Conservation (phyloP, 1,140 invertebrate species). For the Meloidogyne chitwoodi region DNA sequence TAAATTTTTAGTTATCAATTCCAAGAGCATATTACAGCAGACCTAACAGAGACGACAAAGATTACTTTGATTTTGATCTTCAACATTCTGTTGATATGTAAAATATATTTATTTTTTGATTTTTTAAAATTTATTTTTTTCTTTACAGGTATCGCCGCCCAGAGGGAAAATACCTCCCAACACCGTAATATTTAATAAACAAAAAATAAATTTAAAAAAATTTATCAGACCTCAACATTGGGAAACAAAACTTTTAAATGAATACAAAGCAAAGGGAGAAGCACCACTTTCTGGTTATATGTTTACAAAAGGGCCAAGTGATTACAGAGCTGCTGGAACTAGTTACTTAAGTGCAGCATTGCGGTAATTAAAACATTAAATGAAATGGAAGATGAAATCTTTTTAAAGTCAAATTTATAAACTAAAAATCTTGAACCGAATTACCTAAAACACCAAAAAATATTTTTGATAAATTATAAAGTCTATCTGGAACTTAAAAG, state of each 20-base stretch:
- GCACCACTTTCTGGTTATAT: slow-evolving; percentile 54
- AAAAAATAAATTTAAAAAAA: neutral
- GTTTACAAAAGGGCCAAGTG: slow-evolving; percentile 46
- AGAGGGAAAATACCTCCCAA: slow-evolving; percentile 15
- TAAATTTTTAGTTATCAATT: slow-evolving; percentile 41
- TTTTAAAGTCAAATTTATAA: neutral
- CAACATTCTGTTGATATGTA: slow-evolving; percentile 57
- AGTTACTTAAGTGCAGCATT: slow-evolving; percentile 58
- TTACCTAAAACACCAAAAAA: no score
- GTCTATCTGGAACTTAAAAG: no score
- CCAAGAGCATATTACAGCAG: slow-evolving; percentile 58
- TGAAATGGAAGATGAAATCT: neutral
- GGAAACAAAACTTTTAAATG: slow-evolving; percentile 52
- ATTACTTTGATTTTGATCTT: slow-evolving; percentile 59
- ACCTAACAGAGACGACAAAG: slow-evolving; percentile 53
- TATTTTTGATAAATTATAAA: no score
- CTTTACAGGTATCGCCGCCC: slow-evolving; percentile 15
- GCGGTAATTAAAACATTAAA: neutral
- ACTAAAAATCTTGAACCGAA: no score
- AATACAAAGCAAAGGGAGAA: slow-evolving; percentile 48
- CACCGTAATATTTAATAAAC: neutral
- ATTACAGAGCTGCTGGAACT: slow-evolving; percentile 46
- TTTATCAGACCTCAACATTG: slow-evolving; percentile 52
- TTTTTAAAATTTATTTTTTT: neutral
- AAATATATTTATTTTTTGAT: slow-evolving; percentile 6